Conservation (phyloP, 2,113 vertebrate species). For the Limnothrissa miodon region DNA sequence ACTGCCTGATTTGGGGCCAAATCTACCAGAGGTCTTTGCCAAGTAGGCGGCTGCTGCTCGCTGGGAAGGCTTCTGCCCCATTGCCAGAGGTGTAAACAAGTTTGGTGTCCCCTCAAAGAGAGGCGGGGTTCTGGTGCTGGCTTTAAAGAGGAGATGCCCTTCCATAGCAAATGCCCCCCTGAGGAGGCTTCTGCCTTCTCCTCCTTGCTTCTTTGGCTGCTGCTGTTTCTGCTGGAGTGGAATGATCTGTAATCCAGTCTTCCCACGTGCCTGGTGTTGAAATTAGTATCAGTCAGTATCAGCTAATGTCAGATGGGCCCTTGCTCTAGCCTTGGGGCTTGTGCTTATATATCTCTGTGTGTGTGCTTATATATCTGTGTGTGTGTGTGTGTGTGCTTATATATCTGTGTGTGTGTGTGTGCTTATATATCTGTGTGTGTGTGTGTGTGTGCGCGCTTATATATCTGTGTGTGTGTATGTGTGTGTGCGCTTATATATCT, state of each 20-base stretch:
- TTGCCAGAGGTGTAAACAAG: neutral
- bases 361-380: no score
- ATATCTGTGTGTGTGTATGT: no score
- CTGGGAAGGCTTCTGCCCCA: neutral
- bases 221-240: neutral
- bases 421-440: no score
- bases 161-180: neutral
- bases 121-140: neutral
- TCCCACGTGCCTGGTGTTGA: neutral
- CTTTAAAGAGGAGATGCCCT: neutral
- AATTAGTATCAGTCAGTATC: conserved; percentile 7
- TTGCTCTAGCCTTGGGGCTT: neutral
- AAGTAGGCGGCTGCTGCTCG: neutral
- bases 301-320: neutral
- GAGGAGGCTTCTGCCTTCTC: neutral
- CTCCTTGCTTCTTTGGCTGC: neutral
- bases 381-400: no score
- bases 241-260: neutral
- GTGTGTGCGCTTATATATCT: no score
- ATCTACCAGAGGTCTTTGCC: neutral
- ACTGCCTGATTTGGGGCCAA: no score
- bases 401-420: no score
- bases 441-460: no score
- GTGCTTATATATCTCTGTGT: no score
- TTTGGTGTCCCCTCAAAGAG: neutral